phyloP scores from a whole-genome alignment of 2,113 vertebrate species.

The Phylloscopus trochilus region DNA sequence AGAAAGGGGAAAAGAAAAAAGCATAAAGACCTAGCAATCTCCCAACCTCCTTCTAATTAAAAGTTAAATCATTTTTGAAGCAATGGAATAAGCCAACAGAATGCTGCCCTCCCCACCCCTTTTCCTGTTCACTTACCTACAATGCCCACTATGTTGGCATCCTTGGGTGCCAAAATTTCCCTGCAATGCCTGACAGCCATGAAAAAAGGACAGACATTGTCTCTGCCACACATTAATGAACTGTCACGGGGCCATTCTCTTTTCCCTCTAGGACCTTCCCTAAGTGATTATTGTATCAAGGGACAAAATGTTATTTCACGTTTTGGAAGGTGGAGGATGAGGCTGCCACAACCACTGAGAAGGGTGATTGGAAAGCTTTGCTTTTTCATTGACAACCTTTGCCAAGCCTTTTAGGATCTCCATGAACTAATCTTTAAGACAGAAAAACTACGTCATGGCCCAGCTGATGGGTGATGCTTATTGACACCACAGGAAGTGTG shows the following conservation, averaged over 20 bases:
- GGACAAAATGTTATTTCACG: background rate
- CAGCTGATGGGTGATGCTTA: background rate
- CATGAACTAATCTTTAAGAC: background rate
- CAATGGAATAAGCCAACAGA: background rate
- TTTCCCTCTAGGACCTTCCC: background rate
- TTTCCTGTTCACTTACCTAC: background rate
- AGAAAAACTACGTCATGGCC: background rate
- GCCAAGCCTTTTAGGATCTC: background rate
- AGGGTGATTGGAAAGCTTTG: background rate
- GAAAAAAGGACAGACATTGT: background rate
- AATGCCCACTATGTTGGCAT: background rate
- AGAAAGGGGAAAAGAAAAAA: background rate
- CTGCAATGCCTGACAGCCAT: background rate
- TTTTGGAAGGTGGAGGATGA: background rate
- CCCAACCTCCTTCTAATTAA: background rate
- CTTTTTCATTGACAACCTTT: background rate
- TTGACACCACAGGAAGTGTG: background rate
- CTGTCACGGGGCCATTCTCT: fast-evolving
- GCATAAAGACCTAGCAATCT: background rate
- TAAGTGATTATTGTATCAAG: background rate
- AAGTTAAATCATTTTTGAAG: background rate
- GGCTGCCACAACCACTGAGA: background rate
- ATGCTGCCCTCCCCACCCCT: background rate
- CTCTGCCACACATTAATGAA: background rate
- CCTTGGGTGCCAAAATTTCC: background rate